Evolutionary conservation across 92 coral and sea anemone species (phyloP).

Genomic region (Zoanthus sansibaricus): DNA sequence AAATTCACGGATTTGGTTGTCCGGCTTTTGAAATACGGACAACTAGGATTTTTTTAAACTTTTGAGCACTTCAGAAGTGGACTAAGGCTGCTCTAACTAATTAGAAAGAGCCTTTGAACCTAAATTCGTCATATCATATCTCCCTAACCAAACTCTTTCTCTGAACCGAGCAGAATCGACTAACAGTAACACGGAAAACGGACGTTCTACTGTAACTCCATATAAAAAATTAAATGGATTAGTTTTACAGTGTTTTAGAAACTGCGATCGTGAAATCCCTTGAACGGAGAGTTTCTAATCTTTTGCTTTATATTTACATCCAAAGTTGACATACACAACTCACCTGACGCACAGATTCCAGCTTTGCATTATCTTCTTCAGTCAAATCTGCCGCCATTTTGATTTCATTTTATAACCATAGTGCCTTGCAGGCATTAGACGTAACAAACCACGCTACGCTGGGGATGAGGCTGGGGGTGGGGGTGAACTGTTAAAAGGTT

Average conservation of each 20-base stretch:
- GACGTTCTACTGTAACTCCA: too few relatives aligned
- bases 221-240: too few relatives aligned
- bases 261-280: neutral
- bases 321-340: neutral
- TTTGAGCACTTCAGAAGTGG: neutral
- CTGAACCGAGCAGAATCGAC: neutral
- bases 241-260: neutral
- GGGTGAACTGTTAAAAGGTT: too few relatives aligned
- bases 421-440: conserved; percentile 23
- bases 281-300: neutral
- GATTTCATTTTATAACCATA: conserved; percentile 47
- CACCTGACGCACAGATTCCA: conserved; percentile 87
- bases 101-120: neutral
- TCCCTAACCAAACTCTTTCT: neutral
- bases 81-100: neutral
- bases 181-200: neutral
- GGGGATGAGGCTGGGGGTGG: neutral
- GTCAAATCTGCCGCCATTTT: conserved; percentile 99
- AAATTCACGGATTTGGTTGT: too few relatives aligned
- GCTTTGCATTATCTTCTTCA: conserved; percentile 65
- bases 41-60: too few relatives aligned
- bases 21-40: too few relatives aligned
- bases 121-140: neutral
- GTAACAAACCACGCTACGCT: too few relatives aligned
- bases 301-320: neutral